phyloP scores from a whole-genome alignment of 2,888 invertebrate genomes.

The Alentia gelatinosa region DNA sequence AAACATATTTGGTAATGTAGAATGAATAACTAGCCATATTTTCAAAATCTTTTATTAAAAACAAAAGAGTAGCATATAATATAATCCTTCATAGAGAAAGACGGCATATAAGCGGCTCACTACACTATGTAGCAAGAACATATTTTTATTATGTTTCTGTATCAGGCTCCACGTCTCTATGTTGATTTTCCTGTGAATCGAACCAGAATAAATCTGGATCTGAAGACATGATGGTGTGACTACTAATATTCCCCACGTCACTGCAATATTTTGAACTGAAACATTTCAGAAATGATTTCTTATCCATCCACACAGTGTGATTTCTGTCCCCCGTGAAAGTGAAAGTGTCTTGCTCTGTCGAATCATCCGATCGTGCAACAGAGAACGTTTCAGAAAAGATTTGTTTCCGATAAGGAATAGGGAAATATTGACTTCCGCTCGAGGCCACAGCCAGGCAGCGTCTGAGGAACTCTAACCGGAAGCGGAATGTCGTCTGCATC shows the following conservation, averaged over 20 bases:
- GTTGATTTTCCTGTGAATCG: too few species aligned
- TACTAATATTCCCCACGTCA: neutral
- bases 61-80: too few species aligned
- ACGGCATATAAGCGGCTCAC: too few species aligned
- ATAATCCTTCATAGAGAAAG: too few species aligned
- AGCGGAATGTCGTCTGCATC: neutral
- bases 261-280: neutral
- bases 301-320: neutral
- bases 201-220: neutral
- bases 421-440: neutral
- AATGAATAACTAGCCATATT: too few species aligned
- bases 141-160: too few species aligned
- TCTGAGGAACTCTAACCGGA: neutral
- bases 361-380: neutral
- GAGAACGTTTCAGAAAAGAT: neutral
- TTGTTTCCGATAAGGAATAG: neutral
- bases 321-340: neutral
- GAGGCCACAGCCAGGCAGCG: neutral
- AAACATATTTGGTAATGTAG: too few species aligned
- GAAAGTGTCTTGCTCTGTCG: neutral
- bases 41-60: too few species aligned
- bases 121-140: too few species aligned
- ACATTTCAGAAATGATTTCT: neutral
- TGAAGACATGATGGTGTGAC: neutral
- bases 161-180: too few species aligned